These are phyloP conservation scores for Scaptomyza polygonia DNA, from an alignment of 2,888 invertebrate species.

Conservation along the genomic window DNA sequence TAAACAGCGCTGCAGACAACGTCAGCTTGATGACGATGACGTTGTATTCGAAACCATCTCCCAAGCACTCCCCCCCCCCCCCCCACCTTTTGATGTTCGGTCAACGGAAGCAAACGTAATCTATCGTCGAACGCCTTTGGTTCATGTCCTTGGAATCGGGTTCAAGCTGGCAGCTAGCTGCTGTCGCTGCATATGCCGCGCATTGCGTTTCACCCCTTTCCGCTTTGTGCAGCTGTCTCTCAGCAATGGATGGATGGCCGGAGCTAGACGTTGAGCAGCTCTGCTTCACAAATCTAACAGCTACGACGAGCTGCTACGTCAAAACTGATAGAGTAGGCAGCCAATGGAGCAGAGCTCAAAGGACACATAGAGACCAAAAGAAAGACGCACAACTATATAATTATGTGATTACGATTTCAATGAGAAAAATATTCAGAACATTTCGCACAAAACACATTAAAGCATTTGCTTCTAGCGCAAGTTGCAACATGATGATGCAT, in stretches of 20 bases:
- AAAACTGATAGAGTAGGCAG: slow-evolving; percentile 53
- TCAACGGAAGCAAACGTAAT: slow-evolving; percentile 65
- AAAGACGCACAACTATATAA: background rate
- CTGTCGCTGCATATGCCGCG: slow-evolving; percentile 54
- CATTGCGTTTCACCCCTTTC: slow-evolving; percentile 43
- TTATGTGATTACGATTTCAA: background rate
- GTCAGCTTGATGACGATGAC: slow-evolving; percentile 57
- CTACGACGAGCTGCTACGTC: slow-evolving; percentile 26
- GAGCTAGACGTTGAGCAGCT: slow-evolving; percentile 26
- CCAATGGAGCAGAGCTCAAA: slow-evolving; percentile 14
- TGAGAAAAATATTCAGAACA: background rate
- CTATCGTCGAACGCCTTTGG: slow-evolving; percentile 69
- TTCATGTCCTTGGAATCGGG: slow-evolving; percentile 53
- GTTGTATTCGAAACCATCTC: slow-evolving; percentile 39
- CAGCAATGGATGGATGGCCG: slow-evolving; percentile 51
- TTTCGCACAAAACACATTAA: slow-evolving; percentile 45
- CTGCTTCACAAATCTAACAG: slow-evolving; percentile 43
- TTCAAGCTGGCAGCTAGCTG: slow-evolving; percentile 22
- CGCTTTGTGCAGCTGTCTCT: slow-evolving; percentile 61
- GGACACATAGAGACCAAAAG: background rate
- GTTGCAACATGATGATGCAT: slow-evolving; percentile 45
- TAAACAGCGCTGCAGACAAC: slow-evolving; percentile 57
- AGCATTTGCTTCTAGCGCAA: slow-evolving; percentile 27
- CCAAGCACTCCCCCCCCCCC: no score
- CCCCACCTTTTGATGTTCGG: slow-evolving; percentile 28